phyloP scores from a whole-genome alignment of 2,113 vertebrate species.

The Prionailurus viverrinus region DNA sequence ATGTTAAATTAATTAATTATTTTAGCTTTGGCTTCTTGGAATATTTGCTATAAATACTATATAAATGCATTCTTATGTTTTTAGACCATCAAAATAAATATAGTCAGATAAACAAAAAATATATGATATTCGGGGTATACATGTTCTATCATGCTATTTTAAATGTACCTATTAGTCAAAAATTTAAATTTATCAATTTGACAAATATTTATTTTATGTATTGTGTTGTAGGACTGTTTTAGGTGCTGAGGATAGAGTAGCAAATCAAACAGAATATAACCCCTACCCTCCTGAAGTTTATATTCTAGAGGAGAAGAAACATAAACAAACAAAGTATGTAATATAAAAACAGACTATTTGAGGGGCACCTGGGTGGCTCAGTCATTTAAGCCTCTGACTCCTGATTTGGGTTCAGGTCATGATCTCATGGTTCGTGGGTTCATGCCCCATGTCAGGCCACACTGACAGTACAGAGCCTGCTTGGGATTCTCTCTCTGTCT shows the following conservation, averaged over 20 bases:
- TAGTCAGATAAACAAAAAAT: neutral
- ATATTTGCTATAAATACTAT: neutral
- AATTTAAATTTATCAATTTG: neutral
- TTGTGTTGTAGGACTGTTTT: neutral
- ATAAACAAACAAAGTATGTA: neutral
- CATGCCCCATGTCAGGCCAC: too few relatives aligned
- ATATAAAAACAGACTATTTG: neutral
- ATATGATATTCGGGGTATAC: neutral
- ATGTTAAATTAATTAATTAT: neutral
- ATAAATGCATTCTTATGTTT: neutral
- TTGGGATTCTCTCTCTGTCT: too few relatives aligned
- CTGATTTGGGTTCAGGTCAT: too few relatives aligned
- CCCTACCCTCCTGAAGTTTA: neutral
- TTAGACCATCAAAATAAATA: neutral
- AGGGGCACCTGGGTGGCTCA: too few relatives aligned
- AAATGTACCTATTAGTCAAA: neutral
- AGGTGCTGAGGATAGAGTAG: neutral
- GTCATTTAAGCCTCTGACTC: too few relatives aligned
- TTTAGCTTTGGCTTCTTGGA: neutral
- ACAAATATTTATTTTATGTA: neutral
- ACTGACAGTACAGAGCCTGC: too few relatives aligned
- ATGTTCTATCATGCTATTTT: conserved; percentile 7
- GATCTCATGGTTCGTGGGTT: too few relatives aligned
- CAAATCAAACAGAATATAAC: neutral
- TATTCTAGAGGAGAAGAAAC: neutral